These are phyloP conservation scores for Pediacus dermestoides DNA, from an alignment of 2,888 invertebrate genomes.

Conservation along the genomic window DNA sequence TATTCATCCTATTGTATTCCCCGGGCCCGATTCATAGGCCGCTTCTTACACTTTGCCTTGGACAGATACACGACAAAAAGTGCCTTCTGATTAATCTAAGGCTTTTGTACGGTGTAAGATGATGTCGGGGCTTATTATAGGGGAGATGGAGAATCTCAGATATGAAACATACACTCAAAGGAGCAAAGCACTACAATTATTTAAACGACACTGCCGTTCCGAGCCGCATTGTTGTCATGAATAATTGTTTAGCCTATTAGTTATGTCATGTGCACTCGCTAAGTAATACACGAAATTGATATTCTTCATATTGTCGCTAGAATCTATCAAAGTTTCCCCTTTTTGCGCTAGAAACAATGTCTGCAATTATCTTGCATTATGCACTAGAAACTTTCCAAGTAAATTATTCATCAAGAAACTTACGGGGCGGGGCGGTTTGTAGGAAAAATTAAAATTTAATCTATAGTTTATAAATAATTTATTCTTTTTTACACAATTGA, in stretches of 20 bases:
- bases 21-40: slow-evolving; percentile 5
- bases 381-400: too few relatives aligned
- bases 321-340: too few relatives aligned
- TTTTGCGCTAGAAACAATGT: too few relatives aligned
- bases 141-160: slow-evolving; percentile 5
- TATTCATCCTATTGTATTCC: slow-evolving; percentile 36
- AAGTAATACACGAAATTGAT: too few relatives aligned
- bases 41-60: slow-evolving; percentile 8
- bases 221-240: slow-evolving; percentile 18
- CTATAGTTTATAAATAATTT: too few relatives aligned
- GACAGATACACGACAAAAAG: slow-evolving; percentile 12
- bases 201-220: slow-evolving; percentile 10
- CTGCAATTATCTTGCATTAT: too few relatives aligned
- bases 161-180: slow-evolving; percentile 13
- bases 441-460: too few relatives aligned
- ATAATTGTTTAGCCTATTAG: slow-evolving; percentile 17
- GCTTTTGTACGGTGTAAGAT: slow-evolving; percentile 12
- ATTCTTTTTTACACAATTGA: too few relatives aligned
- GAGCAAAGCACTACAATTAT: slow-evolving; percentile 13
- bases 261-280: slow-evolving; percentile 10
- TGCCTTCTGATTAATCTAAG: slow-evolving; percentile 12
- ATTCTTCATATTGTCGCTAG: too few relatives aligned
- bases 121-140: slow-evolving; percentile 6
- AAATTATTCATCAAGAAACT: too few relatives aligned
- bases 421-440: too few relatives aligned